Conservation (phyloP, 2,113 vertebrate species). For the Nothocercus nigrocapillus region DNA sequence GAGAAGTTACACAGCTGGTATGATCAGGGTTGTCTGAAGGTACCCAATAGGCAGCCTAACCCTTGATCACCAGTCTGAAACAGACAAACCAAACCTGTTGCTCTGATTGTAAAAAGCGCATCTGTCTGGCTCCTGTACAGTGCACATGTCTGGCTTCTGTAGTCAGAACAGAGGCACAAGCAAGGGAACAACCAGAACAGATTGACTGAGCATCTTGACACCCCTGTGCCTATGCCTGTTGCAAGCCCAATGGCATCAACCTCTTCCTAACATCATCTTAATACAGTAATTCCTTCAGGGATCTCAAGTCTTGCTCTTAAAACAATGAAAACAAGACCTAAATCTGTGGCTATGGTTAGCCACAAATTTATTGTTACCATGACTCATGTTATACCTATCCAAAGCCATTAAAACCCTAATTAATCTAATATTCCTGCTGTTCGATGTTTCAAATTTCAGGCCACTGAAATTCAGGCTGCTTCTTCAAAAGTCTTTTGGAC, state of each 20-base stretch:
- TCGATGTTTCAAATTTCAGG: not conserved
- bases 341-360: not conserved
- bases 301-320: not conserved
- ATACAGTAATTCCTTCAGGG: not conserved
- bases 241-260: not conserved
- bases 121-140: not conserved
- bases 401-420: not conserved
- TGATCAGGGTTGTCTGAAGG: no score
- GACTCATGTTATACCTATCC: not conserved
- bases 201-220: not conserved
- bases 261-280: not conserved
- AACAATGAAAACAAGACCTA: not conserved
- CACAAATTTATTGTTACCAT: no score
- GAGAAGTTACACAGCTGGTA: no score
- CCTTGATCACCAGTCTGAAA: not conserved
- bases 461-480: not conserved
- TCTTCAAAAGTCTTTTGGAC: not conserved
- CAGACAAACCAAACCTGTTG: not conserved
- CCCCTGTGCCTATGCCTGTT: not conserved
- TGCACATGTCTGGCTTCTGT: not conserved
- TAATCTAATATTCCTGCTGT: not conserved
- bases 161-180: not conserved
- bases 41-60: no score
- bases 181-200: not conserved
- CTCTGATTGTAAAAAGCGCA: no score